Conservation (phyloP, 1,140 invertebrate species). For the Drosophila suzukii region DNA sequence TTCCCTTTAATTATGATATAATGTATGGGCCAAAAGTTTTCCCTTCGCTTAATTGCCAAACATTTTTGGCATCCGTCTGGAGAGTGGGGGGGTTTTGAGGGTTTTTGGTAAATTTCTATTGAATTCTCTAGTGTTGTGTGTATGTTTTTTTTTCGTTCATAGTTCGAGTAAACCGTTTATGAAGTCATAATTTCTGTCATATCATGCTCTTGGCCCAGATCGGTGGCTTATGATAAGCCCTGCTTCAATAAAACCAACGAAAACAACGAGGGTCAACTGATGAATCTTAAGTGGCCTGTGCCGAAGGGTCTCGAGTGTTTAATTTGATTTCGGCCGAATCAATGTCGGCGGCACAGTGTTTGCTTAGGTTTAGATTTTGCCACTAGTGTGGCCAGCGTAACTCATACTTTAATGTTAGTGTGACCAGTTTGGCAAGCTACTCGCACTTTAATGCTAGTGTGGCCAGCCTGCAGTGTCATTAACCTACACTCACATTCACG, state of each 20-base stretch:
- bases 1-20: conserved; percentile 55
- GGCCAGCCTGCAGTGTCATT: conserved; percentile 56
- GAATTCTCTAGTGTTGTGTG: conserved; percentile 40
- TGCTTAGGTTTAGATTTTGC: conserved; percentile 12
- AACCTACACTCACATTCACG: conserved; percentile 30
- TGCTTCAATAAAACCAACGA: conserved; percentile 26
- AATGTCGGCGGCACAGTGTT: conserved; percentile 12
- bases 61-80: conserved; percentile 47
- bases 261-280: conserved; percentile 25
- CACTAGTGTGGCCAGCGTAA: conserved; percentile 2
- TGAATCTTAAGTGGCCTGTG: conserved; percentile 51
- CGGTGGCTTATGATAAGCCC: conserved; percentile 64
- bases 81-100: not conserved
- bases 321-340: conserved; percentile 55
- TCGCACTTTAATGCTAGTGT: conserved; percentile 1
- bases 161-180: conserved; percentile 60
- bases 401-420: not conserved
- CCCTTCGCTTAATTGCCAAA: conserved; percentile 65
- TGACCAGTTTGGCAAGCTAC: not conserved
- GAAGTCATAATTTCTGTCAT: conserved; percentile 80
- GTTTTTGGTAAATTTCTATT: conserved; percentile 67
- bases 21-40: conserved; percentile 49
- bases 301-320: conserved; percentile 60
- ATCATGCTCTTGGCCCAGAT: conserved; percentile 63
- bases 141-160: conserved; percentile 12